phyloP scores from a whole-genome alignment of 2,888 invertebrate species.

The Tribolium freemani region DNA sequence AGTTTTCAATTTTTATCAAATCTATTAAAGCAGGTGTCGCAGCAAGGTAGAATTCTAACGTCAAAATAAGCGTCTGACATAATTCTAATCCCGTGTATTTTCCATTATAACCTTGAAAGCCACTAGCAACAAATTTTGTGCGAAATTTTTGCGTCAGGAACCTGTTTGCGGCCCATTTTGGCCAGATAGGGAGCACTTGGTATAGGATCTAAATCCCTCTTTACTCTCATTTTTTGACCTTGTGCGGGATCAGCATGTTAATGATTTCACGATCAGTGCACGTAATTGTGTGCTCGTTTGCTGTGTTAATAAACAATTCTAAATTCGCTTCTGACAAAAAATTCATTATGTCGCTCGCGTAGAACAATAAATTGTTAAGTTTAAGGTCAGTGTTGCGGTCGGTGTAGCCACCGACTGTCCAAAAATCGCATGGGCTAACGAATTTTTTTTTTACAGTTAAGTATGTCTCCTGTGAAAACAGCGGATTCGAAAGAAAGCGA shows the following conservation, averaged over 20 bases:
- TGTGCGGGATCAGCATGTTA: constrained; percentile 9
- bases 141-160: constrained; percentile 27
- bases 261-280: constrained; percentile 13
- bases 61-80: constrained; percentile 25
- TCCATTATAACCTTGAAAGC: constrained; percentile 23
- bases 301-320: background rate
- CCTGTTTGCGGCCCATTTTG: constrained; percentile 5
- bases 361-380: constrained; percentile 8
- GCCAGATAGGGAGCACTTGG: background rate
- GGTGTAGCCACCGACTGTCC: background rate
- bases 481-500: constrained; percentile 5
- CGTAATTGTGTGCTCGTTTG: background rate
- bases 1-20: constrained; percentile 22
- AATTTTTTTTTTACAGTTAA: constrained; percentile 35
- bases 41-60: constrained; percentile 1
- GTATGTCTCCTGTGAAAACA: constrained; percentile 31
- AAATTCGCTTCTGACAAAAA: background rate
- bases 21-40: background rate
- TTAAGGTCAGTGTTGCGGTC: constrained; percentile 21
- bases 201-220: background rate
- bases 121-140: constrained; percentile 25
- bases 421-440: background rate
- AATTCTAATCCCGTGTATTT: constrained; percentile 21
- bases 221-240: constrained; percentile 10
- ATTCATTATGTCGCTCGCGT: background rate